Conservation (phyloP, 2,113 vertebrate species). For the Chionis minor region DNA sequence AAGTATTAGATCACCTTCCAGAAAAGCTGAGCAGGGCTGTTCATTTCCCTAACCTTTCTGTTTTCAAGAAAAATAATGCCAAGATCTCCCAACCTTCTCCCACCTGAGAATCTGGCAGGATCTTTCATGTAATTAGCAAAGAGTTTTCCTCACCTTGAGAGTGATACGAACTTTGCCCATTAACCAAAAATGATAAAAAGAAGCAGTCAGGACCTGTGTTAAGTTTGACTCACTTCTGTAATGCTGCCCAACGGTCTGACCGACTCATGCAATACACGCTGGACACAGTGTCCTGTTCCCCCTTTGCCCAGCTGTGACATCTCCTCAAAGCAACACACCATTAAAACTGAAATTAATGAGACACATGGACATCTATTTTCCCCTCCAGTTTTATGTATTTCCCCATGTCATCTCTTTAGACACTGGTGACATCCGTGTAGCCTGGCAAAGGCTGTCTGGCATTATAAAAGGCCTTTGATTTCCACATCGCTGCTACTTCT, state of each 20-base stretch:
- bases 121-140: neutral
- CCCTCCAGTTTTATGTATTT: constrained; percentile 43
- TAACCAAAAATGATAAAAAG: neutral
- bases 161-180: neutral
- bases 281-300: neutral
- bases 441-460: constrained; percentile 45
- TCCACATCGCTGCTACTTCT: constrained; percentile 55
- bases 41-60: neutral
- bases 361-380: constrained; percentile 6
- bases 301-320: neutral
- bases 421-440: constrained; percentile 19
- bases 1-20: neutral
- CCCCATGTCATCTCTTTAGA: constrained; percentile 49
- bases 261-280: accelerated
- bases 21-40: neutral
- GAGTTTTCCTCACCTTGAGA: neutral
- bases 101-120: neutral
- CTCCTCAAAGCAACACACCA: constrained; percentile 29
- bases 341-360: constrained; percentile 31
- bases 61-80: neutral
- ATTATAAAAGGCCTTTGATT: constrained; percentile 53
- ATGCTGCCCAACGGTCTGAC: neutral
- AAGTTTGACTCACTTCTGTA: neutral
- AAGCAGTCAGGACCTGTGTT: neutral
- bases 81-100: neutral